Evolutionary conservation across 2,888 invertebrate genomes (phyloP), one percentile per base, ranked within the genome.

Genomic region (Euproctis similis): DNA sequence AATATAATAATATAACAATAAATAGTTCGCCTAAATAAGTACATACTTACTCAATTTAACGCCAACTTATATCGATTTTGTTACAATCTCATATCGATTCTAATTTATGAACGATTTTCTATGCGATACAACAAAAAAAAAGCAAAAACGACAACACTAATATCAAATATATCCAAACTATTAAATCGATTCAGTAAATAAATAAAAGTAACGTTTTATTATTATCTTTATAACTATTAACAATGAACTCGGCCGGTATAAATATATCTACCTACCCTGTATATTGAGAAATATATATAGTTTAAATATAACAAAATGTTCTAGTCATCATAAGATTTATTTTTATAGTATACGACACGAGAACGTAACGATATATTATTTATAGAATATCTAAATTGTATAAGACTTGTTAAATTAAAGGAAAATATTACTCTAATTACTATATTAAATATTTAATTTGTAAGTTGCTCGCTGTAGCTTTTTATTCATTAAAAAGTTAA

Each of bases 31-130:
- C 28, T n/a, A n/a, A n/a, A n/a, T n/a, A n/a, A n/a, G n/a, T n/a
- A 41, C 23, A 30, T 43, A 47, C 25, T 43, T 41, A 36, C 29
- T 12, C 45, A 49, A 49, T 46, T 46, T 49, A 30, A 49, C 36
- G 50, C 46, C 25, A 39, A 30, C 36, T 42, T 42, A 39, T 23
- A 42, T 36, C 24, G 21, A 45, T 26, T 48, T 48, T 25, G 35
- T 48, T 31, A 23, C 29, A 24, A 16, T 41, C 31, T 39, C 31
- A 39, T 39, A 37, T 37, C 30, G 8, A 31, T 22, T 25, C 9
- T 35, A 34, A 39, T 35, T 41, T 35, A 38, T 34, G 24, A 31
- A 30, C 31, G 26, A 36, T 41, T 41, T 44, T 37, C 26, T 14
- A 33, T 28, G 36, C 34, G 11, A 26, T n/a, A 43, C 33, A 34